A percentile compares a stretch with the other conserved stretches of the same genome.
Conservation (phyloP, 2,797 vertebrate species). For the Spizella passerina region DNA sequence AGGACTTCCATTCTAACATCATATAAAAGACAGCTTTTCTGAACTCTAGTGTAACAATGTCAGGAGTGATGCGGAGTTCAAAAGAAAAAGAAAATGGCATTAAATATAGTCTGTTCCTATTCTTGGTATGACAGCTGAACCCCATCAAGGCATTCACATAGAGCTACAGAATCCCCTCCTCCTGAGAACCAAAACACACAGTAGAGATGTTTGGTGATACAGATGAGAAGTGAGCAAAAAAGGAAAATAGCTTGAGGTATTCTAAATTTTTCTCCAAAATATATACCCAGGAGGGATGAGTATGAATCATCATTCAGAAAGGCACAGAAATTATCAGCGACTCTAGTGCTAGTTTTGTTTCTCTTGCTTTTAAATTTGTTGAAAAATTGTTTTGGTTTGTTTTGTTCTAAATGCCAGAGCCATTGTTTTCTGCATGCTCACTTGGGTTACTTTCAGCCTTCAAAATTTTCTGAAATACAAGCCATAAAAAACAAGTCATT, state of each 20-base stretch:
- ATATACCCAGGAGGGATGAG: not conserved
- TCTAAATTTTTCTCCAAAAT: slow-evolving; percentile 52
- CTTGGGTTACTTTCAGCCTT: not conserved
- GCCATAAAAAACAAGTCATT: not conserved
- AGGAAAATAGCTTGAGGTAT: slow-evolving; percentile 9
- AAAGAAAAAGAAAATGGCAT: slow-evolving; percentile 6
- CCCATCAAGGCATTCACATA: not conserved
- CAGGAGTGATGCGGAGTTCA: not conserved
- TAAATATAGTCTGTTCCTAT: not conserved
- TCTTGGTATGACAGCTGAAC: not conserved
- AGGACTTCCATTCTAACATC: not conserved
- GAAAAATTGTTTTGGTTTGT: not conserved
- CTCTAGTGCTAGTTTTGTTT: not conserved
- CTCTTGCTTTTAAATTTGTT: not conserved
- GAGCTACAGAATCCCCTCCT: not conserved
- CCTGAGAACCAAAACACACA: slow-evolving; percentile 10
- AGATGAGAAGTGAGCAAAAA: slow-evolving; percentile 27
- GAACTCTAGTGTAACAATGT: not conserved
- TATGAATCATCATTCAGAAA: slow-evolving; percentile 5
- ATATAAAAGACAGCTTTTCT: not conserved
- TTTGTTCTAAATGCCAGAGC: not conserved
- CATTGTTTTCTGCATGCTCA: not conserved
- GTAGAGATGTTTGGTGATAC: slow-evolving; percentile 8
- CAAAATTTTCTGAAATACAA: not conserved
- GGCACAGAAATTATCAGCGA: not conserved